These are phyloP conservation scores for Ophioninae sp. DNA, from an alignment of 2,888 invertebrate genomes.

Conservation along the genomic window DNA sequence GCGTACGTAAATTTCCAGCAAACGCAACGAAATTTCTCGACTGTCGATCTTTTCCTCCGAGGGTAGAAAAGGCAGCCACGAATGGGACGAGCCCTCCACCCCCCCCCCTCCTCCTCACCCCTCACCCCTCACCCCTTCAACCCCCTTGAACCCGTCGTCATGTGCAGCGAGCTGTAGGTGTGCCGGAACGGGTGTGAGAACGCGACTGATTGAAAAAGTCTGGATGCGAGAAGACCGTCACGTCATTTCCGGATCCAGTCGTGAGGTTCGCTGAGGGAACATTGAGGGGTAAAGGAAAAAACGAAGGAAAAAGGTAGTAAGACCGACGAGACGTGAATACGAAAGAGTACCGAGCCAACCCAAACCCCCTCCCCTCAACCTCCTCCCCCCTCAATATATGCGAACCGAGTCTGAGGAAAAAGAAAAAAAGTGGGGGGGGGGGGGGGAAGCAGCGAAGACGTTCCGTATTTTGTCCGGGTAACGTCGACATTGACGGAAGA, in stretches of 20 bases:
- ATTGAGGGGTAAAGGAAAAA: slow-evolving; percentile 45
- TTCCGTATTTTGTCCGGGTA: slow-evolving; percentile 54
- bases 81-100: not conserved
- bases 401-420: slow-evolving; percentile 10
- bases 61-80: not conserved
- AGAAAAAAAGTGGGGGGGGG: not conserved
- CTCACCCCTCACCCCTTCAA: not conserved
- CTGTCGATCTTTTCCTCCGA: slow-evolving; percentile 13
- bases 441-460: slow-evolving; percentile 45
- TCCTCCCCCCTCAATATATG: slow-evolving; percentile 60
- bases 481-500: slow-evolving; percentile 39
- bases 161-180: slow-evolving; percentile 14
- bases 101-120: not conserved
- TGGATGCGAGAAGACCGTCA: slow-evolving; percentile 64
- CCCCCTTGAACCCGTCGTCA: not conserved
- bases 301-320: slow-evolving; percentile 33
- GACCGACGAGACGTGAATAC: slow-evolving; percentile 63
- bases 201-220: slow-evolving; percentile 65
- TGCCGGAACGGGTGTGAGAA: slow-evolving; percentile 16
- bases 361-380: not conserved
- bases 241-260: slow-evolving; percentile 65
- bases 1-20: slow-evolving; percentile 27
- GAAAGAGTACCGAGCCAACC: slow-evolving; percentile 50
- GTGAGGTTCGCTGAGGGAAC: slow-evolving; percentile 54
- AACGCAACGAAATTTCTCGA: slow-evolving; percentile 42